Evolutionary conservation across 2,888 invertebrate species (phyloP).

Genomic region (Sepiola atlantica): DNA sequence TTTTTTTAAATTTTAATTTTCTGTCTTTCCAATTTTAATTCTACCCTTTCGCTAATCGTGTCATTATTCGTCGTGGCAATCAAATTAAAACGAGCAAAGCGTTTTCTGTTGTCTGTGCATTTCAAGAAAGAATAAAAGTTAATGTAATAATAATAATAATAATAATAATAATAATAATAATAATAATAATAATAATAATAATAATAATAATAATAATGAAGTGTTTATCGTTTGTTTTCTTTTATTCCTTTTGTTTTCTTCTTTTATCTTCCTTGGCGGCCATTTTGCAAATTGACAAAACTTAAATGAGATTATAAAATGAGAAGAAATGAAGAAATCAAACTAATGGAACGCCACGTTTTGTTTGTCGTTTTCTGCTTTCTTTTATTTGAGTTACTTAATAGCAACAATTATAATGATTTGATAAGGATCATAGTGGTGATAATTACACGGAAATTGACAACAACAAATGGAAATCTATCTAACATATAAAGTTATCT

Average conservation of each 20-base stretch:
- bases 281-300: constrained; percentile 22
- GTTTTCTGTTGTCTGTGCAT: constrained; percentile 5
- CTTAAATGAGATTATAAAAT: neutral
- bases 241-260: neutral
- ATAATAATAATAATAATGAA: too few relatives aligned
- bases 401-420: neutral
- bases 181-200: too few relatives aligned
- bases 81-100: neutral
- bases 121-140: neutral
- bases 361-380: neutral
- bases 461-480: neutral
- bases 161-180: too few relatives aligned
- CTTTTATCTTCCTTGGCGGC: neutral
- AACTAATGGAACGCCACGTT: neutral
- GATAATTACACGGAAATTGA: neutral
- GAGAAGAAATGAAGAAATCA: neutral
- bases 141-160: neutral
- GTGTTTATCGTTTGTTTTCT: too few relatives aligned
- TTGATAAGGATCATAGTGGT: constrained; percentile 32
- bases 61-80: constrained; percentile 3
- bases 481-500: too few relatives aligned
- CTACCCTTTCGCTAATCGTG: neutral
- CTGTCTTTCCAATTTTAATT: neutral
- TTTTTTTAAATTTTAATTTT: neutral
- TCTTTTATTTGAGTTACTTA: neutral